Base-by-base conservation (phyloP, 2,888 invertebrate species). In the Xestia rhomboidea region DNA sequence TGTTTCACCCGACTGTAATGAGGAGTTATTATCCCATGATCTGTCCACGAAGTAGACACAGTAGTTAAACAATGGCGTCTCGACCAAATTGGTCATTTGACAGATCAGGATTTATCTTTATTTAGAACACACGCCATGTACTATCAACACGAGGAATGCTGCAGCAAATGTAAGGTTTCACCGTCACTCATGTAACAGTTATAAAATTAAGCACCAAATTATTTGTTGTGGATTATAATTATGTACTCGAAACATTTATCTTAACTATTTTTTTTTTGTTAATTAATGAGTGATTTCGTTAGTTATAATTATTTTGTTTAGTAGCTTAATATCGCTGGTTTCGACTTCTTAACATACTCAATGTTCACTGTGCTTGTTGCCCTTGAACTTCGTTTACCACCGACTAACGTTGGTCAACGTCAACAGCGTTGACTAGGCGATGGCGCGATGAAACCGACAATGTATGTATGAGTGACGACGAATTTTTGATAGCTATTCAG, bases 381-480 rank as follows among this genome's bases (percentile, higher is more conserved):
- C 63, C 67, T 83, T 79, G 63, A 24, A 44, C 21, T 54, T 2
- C n/a, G 10, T 62, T 41, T 62, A 44, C 54, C 63, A 41, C 34
- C 24, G 30, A 57, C 8, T n/a, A 66, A 63, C n/a, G 18, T 69
- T 44, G 60, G 41, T 67, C 34, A 46, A 69, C 44, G 10, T 44
- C 44, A 67, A 27, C 18, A 68, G 41, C n/a, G 10, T 44, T 68
- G 41, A 34, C n/a, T 44, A 63, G 13, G 51, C 62, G 18, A 83
- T 60, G 78, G 68, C 44, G 54, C 51, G 27, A 75, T 68, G 27
- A 30, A 62, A 46, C n/a, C n/a, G 63, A 69, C 68, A 68, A 54
- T 76, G 13, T 81, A 77, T 78, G 79, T 81, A 77, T 78, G 79
- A 84, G 83, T 85, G 82, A 85, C 83, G 85, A 81, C 60, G 54